Percentiles rank a stretch among this genome's conserved stretches.
phyloP scores from a whole-genome alignment of 2,888 invertebrate genomes.

The Oegoconia quadripuncta region DNA sequence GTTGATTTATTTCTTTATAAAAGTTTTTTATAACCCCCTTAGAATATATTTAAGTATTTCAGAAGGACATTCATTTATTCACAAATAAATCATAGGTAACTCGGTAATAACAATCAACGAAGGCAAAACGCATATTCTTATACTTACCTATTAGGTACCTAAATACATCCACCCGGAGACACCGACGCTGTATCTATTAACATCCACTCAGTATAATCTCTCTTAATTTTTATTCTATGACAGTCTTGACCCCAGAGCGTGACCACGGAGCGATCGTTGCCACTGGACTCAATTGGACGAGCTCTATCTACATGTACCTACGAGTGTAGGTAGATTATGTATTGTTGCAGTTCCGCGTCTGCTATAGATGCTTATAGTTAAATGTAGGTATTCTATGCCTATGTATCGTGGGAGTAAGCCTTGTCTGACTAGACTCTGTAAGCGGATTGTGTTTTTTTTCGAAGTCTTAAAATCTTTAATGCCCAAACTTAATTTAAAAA shows the following conservation, averaged over 20 bases:
- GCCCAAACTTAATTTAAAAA: too few species aligned
- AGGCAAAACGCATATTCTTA: neutral
- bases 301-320: slow-evolving; percentile 27
- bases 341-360: slow-evolving; percentile 23
- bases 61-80: too few species aligned
- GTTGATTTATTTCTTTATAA: too few species aligned
- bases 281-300: slow-evolving; percentile 64
- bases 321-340: slow-evolving; percentile 19
- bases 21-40: too few species aligned
- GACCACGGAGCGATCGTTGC: slow-evolving; percentile 68
- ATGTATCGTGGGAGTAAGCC: slow-evolving; percentile 22
- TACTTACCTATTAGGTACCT: too few species aligned
- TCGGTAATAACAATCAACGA: neutral
- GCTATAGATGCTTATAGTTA: slow-evolving; percentile 9
- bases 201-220: slow-evolving; percentile 5
- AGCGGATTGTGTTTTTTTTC: slow-evolving; percentile 4
- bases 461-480: neutral
- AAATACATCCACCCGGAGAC: neutral
- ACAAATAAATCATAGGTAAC: too few species aligned
- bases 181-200: neutral
- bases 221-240: slow-evolving; percentile 40
- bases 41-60: too few species aligned
- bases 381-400: slow-evolving; percentile 4
- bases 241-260: slow-evolving; percentile 69
- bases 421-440: too few species aligned